Evolutionary conservation across 2,797 vertebrate genomes (phyloP), one percentile per base, ranked within the genome.

Genomic region (Spondyliosoma cantharus): DNA sequence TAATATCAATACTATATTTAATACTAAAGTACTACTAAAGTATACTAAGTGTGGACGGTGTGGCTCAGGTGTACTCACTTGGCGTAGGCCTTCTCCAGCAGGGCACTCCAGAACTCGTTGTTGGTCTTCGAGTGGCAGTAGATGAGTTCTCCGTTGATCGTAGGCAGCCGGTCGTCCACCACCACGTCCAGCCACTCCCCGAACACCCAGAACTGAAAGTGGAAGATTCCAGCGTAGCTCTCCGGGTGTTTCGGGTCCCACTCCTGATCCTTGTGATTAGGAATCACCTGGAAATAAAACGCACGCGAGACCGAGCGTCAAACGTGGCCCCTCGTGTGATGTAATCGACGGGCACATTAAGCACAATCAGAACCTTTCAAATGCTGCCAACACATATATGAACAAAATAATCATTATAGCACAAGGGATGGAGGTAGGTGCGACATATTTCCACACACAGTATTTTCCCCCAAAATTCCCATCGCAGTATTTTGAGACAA

Each of bases 61-160:
- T n/a, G 20, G 22, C 69, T 22, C 2, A 20, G 6, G 20, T 50
- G 43, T 1, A 90, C 96, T 91, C 90, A 99, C 98, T 99, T 99
- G 54, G 97, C 97, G 32, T 99, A 99, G 37, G 97, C 97, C 75
- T 99, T 99, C 91, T 99, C 98, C 89, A 99, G 65, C 29, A 99
- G 86, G 4, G 97, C 97, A 0, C 96, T 97, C 98, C 98, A 99
- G 94, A 97, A 98, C 76, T 99, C 98, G 13, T 97, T 97, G 27
- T 91, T 92, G 50, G 93, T 84, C 7, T 96, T 97, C 0, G 97
- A 99, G 76, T 93, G 96, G 86, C 97, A 99, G 94, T 97, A 99
- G 81, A 99, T 95, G 78, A 99, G 91, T 7, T 95, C 86, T 63
- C 96, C 95, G 0, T 95, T 90, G 72, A 97, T 82, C 0, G 97